Evolutionary conservation across 2,797 vertebrate species (phyloP), one percentile per base, ranked within the genome.

Genomic region (Botia kubotai): DNA sequence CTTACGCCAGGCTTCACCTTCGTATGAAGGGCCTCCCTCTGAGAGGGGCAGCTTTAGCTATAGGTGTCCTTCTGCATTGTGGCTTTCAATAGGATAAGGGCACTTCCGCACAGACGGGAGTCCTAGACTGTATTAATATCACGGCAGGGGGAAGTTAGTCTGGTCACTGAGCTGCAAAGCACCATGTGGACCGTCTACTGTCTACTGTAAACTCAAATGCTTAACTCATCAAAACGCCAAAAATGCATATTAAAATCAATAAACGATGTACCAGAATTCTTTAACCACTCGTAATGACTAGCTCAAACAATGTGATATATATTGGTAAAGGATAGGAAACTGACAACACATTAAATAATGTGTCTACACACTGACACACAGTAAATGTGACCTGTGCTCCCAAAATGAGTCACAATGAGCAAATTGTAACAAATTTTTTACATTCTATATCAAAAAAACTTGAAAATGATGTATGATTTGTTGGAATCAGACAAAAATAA

Each of bases 41-140:
- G 84, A 57, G 74, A 63, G 23, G 66, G 65, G 62, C 82, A 69
- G 84, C 66, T 79, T 79, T 73, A 70, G 17, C 43, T 63, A 73
- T 48, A 29, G 72, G 57, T 17, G 36, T 76, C 75, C 84, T 43
- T 46, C 75, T 50, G 69, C 75, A 81, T 60, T 52, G 75, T 10
- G 60, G 39, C 50, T 39, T 78, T 81, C 74, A 85, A 81, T 78
- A 83, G 62, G 79, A 72, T 68, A 65, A 57, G 77, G 48, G 21
- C 46, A 79, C 58, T 82, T 77, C 67, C n/a, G 68, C 72, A 79
- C 84, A 79, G 72, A 72, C 50, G 72, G 79, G 33, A 70, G 29
- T 33, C 79, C 19, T 39, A 50, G 57, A 83, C 72, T 77, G 79
- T 82, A 86, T 86, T 83, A 86, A 86, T 86, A 83, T 82, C 79